Evolutionary conservation across 2,888 invertebrate species (phyloP), one percentile per base, ranked within the genome.

Genomic region (Galeruca laticollis): DNA sequence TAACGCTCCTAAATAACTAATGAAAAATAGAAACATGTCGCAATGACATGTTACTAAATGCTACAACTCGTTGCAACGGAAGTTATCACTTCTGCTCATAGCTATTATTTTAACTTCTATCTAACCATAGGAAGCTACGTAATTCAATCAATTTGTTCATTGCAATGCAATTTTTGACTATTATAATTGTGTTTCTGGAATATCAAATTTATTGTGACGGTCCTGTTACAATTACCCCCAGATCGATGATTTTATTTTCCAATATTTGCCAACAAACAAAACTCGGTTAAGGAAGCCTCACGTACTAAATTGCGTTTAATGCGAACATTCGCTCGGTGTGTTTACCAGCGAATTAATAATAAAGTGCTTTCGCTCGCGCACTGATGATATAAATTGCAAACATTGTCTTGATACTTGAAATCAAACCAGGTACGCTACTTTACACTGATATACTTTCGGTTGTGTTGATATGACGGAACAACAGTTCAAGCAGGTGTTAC

Each of bases 261-360:
- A 60, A 68, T 69, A 68, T 70, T 70, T 70, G 65, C 59, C 40
- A 43, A 62, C 70, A 73, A 72, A 70, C 70, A 70, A 68, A 72
- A 67, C 66, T 62, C 49, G 59, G 63, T 69, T 67, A 66, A 70
- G 62, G 54, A 65, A 70, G 69, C 65, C 64, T 64, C 72, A 68
- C 72, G 70, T 73, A 73, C 65, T 69, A 71, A 71, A 71, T 66
- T 69, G 71, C 68, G 68, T 61, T 69, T 69, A 67, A 72, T 69
- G 62, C 70, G 54, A 70, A 57, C 57, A 70, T 70, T 70, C 49
- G 57, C 61, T 70, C 57, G 59, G 59, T 62, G 37, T 67, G 75
- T 76, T 76, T 76, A 73, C 73, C 63, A 68, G 62, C 70, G 74
- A 74, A 74, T 75, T 76, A 75, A 75, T 74, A 75, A 59, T 75